phyloP scores from a whole-genome alignment of 2,797 vertebrate species.

The Vultur gryphus region DNA sequence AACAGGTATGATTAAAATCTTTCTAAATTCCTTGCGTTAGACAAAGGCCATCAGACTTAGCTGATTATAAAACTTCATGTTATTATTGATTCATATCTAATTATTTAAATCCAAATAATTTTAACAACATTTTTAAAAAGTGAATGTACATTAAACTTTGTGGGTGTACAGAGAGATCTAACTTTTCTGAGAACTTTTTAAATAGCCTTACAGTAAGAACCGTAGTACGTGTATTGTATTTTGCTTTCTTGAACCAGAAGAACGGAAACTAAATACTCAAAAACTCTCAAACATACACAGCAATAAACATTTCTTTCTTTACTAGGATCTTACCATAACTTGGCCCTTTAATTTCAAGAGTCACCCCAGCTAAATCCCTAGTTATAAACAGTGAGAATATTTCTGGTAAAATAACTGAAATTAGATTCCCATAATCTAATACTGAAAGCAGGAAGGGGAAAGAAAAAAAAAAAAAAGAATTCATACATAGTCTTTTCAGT shows the following conservation, averaged over 20 bases:
- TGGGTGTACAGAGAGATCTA: neutral
- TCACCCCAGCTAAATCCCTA: neutral
- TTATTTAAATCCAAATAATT: neutral
- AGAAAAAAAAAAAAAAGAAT: neutral
- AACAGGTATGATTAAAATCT: neutral
- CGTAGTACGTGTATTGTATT: fast-evolving
- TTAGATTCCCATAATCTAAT: neutral
- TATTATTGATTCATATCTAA: neutral
- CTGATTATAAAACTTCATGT: neutral
- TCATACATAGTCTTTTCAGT: neutral
- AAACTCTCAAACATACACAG: neutral
- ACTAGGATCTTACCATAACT: neutral
- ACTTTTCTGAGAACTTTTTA: neutral
- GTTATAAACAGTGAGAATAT: neutral
- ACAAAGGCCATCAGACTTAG: neutral
- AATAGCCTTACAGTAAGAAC: neutral
- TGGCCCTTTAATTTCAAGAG: neutral
- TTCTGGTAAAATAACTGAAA: neutral
- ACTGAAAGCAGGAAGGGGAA: neutral
- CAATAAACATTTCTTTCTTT: neutral
- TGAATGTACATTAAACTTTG: fast-evolving
- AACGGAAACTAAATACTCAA: neutral
- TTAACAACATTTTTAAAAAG: neutral
- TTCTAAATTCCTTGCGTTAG: neutral
- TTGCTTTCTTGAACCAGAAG: neutral